Conservation (phyloP, 2,797 vertebrate genomes). For the Urophycis tenuis region DNA sequence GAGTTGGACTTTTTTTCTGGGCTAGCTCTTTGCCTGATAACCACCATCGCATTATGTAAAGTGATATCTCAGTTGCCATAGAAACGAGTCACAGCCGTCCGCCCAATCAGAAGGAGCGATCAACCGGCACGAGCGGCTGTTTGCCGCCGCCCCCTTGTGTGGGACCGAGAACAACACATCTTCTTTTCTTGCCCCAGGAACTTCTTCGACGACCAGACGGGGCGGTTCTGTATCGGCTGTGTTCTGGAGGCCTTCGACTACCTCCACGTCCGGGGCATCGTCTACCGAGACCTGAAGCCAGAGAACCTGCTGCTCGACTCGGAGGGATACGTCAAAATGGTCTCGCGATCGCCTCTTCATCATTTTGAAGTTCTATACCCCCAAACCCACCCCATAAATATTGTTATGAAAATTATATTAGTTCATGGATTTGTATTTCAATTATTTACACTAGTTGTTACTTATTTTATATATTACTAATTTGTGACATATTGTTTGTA, state of each 20-base stretch:
- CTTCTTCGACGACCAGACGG: conserved; percentile 69
- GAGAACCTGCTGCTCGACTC: conserved; percentile 71
- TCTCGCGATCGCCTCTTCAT: conserved; percentile 20
- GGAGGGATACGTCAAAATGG: conserved; percentile 74
- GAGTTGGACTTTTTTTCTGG: not conserved
- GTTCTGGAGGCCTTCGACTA: conserved; percentile 74
- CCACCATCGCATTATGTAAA: not conserved
- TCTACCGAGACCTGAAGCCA: conserved; percentile 74
- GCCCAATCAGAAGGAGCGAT: not conserved
- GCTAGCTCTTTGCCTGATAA: not conserved
- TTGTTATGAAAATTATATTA: not conserved
- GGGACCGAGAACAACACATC: not conserved
- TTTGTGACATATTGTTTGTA: no score
- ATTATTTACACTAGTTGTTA: not conserved
- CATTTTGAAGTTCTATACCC: not conserved
- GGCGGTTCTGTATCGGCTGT: conserved; percentile 71
- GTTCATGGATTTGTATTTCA: not conserved
- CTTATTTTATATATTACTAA: not conserved
- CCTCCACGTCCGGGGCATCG: conserved; percentile 64
- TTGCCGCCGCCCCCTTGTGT: not conserved
- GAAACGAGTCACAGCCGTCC: not conserved
- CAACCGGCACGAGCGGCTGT: not conserved
- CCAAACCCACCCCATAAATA: not conserved
- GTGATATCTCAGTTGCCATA: not conserved
- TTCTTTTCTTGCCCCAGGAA: conserved; percentile 44